These are phyloP conservation scores for Drosophila pruinosa DNA, from an alignment of 1,140 invertebrate species.

Conservation along the genomic window DNA sequence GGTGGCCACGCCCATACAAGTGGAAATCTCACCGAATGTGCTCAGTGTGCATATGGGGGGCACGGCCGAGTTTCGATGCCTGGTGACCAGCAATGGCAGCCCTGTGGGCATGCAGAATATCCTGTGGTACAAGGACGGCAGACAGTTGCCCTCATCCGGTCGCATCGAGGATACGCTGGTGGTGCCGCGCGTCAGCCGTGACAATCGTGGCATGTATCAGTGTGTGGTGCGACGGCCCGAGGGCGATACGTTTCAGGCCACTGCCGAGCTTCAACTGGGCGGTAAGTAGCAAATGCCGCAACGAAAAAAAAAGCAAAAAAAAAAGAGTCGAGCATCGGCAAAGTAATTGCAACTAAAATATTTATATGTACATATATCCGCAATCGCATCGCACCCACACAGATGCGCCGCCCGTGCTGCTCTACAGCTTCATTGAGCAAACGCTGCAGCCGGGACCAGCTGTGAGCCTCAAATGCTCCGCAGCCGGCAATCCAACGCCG, in stretches of 20 bases:
- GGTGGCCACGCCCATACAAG: conserved; percentile 88
- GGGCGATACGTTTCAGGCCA: conserved; percentile 90
- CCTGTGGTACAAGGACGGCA: conserved; percentile 90
- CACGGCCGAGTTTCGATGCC: conserved; percentile 89
- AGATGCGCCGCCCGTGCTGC: conserved; percentile 92
- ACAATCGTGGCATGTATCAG: conserved; percentile 94
- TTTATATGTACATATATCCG: conserved; percentile 61
- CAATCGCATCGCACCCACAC: conserved; percentile 65
- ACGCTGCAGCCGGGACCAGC: conserved; percentile 92
- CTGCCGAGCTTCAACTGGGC: conserved; percentile 90
- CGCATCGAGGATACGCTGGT: conserved; percentile 86
- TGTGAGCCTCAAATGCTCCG: conserved; percentile 93
- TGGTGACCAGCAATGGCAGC: conserved; percentile 83
- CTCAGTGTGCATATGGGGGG: conserved; percentile 91
- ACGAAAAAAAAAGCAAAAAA: not conserved
- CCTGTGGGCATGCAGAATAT: conserved; percentile 83
- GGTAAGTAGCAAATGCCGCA: conserved; percentile 84
- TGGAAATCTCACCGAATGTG: conserved; percentile 87
- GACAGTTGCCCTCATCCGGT: conserved; percentile 87
- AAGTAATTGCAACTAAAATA: conserved; percentile 62
- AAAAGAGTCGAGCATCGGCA: not conserved
- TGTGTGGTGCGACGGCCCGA: conserved; percentile 90
- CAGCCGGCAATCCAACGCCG: conserved; percentile 93
- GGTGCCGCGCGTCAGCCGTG: conserved; percentile 88
- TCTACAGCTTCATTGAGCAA: conserved; percentile 93